Conservation (phyloP, 2,888 invertebrate species). For the Lasioglossum calceatum region DNA sequence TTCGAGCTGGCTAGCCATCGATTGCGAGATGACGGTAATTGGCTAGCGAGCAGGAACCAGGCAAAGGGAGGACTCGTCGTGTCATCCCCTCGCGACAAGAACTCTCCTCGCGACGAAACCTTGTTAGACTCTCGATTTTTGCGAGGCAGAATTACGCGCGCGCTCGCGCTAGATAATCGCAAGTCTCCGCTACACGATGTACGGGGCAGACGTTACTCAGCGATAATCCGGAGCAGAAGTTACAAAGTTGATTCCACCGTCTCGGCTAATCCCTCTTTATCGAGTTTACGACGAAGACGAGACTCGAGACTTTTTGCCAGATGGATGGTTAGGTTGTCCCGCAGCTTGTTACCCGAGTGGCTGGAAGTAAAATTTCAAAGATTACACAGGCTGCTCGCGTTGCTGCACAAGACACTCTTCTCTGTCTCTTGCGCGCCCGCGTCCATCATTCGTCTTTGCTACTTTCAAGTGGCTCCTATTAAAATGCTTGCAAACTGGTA, state of each 20-base stretch:
- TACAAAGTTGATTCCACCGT: neutral
- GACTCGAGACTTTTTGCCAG: neutral
- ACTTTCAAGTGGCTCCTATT: constrained; percentile 1
- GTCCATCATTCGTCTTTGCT: neutral
- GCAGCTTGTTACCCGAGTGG: neutral
- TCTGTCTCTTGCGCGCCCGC: neutral
- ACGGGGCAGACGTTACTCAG: neutral
- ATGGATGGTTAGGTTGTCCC: neutral
- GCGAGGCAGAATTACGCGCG: neutral
- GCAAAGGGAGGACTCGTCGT: constrained; percentile 14
- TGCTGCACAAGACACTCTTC: neutral
- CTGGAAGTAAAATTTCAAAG: neutral
- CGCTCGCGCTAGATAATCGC: neutral
- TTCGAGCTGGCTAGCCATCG: constrained; percentile 15
- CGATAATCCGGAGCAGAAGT: neutral
- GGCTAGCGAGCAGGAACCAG: constrained; percentile 5
- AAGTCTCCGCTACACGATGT: neutral
- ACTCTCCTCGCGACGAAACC: neutral
- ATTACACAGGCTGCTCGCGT: neutral
- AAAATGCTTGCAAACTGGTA: neutral
- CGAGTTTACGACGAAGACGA: neutral
- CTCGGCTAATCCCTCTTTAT: neutral
- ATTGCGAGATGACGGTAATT: constrained; percentile 26
- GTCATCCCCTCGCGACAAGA: neutral
- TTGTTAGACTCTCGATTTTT: constrained; percentile 11